Percentiles rank a stretch among this genome's conserved stretches.
These are phyloP conservation scores for Dallia pectoralis DNA, from an alignment of 2,797 vertebrate species.

Conservation along the genomic window DNA sequence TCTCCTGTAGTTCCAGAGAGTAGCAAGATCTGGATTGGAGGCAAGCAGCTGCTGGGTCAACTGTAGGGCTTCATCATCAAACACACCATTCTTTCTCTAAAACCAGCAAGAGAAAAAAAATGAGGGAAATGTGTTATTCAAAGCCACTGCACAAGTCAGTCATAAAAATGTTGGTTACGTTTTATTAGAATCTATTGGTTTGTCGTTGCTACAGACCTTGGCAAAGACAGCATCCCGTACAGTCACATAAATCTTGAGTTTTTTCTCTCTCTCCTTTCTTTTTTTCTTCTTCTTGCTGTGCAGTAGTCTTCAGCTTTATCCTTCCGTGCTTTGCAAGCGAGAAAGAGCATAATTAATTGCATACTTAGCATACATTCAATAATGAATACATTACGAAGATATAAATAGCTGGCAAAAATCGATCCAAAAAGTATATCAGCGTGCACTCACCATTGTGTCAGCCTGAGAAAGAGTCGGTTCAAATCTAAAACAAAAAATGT, in stretches of 20 bases:
- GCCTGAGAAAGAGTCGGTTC: background rate
- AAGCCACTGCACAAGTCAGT: no score
- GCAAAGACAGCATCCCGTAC: slow-evolving; percentile 80
- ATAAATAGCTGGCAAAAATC: background rate
- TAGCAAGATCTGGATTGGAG: slow-evolving; percentile 88
- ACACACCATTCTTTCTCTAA: slow-evolving; percentile 79
- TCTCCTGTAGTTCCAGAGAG: slow-evolving; percentile 90
- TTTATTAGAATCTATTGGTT: background rate
- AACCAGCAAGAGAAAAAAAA: slow-evolving; percentile 3
- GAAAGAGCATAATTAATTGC: background rate
- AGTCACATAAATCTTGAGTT: slow-evolving; percentile 80
- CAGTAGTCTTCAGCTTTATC: slow-evolving; percentile 86
- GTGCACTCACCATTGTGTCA: background rate
- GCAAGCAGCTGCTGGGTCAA: slow-evolving; percentile 85
- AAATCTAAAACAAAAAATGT: background rate
- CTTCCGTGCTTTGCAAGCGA: slow-evolving; percentile 82
- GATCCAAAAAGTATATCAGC: background rate
- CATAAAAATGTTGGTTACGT: no score
- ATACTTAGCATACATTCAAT: background rate
- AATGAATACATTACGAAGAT: background rate
- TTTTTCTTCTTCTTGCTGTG: slow-evolving; percentile 90
- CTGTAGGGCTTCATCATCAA: slow-evolving; percentile 83
- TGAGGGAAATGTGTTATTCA: background rate
- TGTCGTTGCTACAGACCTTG: slow-evolving; percentile 69
- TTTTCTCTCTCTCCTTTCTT: slow-evolving; percentile 85